phyloP scores from a whole-genome alignment of 2,113 vertebrate species.

The Hemichromis elongatus region DNA sequence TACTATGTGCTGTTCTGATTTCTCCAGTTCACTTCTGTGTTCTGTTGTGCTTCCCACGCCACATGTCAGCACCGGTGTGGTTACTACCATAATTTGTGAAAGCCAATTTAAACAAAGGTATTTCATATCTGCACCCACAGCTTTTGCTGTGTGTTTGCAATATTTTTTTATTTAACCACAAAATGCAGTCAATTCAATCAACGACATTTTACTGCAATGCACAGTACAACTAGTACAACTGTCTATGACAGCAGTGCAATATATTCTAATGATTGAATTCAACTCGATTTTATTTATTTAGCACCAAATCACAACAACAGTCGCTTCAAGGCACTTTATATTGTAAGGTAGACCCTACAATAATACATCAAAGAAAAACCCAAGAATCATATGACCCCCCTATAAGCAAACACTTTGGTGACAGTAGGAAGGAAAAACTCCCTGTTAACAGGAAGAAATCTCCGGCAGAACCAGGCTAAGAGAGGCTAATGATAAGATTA shows the following conservation, averaged over 20 bases:
- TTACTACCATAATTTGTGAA: neutral
- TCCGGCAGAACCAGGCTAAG: too few species aligned
- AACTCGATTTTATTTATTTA: too few species aligned
- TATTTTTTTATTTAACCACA: neutral
- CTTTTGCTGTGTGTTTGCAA: neutral
- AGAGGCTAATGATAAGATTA: neutral
- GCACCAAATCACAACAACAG: too few species aligned
- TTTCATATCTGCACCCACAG: neutral
- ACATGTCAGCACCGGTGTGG: neutral
- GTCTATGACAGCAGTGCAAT: neutral
- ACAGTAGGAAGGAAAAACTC: too few species aligned
- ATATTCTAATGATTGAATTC: neutral
- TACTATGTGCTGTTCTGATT: neutral
- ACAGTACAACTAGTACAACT: neutral
- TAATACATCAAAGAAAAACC: too few species aligned
- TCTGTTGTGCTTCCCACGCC: neutral
- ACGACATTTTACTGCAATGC: neutral
- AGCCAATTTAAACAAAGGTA: neutral
- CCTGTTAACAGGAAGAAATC: too few species aligned
- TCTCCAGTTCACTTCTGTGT: neutral
- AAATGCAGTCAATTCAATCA: neutral
- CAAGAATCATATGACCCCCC: too few species aligned
- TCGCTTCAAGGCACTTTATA: too few species aligned
- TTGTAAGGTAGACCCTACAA: too few species aligned
- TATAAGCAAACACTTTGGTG: too few species aligned